Conservation (phyloP, 2,888 invertebrate species). For the Antitype chi region DNA sequence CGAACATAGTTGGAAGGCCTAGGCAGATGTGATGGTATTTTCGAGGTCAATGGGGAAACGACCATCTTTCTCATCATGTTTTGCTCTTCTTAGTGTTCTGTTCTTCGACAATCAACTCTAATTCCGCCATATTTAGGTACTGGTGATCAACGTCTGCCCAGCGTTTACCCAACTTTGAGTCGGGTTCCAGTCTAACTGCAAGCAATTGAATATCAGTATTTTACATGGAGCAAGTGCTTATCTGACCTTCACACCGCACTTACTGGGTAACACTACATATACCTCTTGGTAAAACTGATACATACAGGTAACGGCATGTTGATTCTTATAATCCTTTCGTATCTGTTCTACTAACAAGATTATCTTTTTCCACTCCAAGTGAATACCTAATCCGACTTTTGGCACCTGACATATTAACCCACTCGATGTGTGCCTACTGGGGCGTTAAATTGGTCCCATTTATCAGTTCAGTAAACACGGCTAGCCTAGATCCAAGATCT, state of each 20-base stretch:
- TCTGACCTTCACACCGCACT: not conserved
- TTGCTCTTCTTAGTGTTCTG: too few species aligned
- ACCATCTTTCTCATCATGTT: too few species aligned
- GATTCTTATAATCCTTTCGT: not conserved
- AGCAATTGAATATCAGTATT: too few species aligned
- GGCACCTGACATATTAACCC: slow-evolving; percentile 36
- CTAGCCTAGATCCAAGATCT: slow-evolving; percentile 66
- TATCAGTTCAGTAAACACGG: slow-evolving; percentile 68
- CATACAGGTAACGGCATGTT: not conserved
- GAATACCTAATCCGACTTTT: slow-evolving; percentile 41
- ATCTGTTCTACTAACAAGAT: not conserved
- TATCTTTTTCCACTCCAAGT: not conserved
- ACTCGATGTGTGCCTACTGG: slow-evolving; percentile 54
- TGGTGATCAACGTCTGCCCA: not conserved
- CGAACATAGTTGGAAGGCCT: too few species aligned
- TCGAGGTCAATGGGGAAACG: too few species aligned
- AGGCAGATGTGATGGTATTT: too few species aligned
- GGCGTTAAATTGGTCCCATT: slow-evolving; percentile 69
- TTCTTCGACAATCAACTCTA: too few species aligned
- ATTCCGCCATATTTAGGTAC: too few species aligned
- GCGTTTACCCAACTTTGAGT: not conserved
- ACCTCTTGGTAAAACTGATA: not conserved
- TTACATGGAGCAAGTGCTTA: not conserved
- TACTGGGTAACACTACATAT: not conserved
- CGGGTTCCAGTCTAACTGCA: not conserved